phyloP scores from a whole-genome alignment of 2,888 invertebrate genomes.

The Scaptomyza cyrtandrae region DNA sequence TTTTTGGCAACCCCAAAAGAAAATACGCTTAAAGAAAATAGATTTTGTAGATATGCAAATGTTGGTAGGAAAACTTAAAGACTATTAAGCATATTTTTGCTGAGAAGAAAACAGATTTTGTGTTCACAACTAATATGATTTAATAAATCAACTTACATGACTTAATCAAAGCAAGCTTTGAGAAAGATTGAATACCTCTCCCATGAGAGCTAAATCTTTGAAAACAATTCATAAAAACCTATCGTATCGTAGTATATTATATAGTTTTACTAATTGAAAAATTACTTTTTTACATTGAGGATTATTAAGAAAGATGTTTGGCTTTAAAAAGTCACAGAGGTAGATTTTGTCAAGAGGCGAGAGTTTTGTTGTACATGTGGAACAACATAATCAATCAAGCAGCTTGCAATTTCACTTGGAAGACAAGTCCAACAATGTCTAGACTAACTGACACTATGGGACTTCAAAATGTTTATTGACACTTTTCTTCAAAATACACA shows the following conservation, averaged over 20 bases:
- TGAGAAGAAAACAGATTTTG: background rate
- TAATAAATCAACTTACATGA: background rate
- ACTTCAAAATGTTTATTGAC: constrained; percentile 58
- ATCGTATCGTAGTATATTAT: too few relatives aligned
- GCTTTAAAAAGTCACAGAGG: constrained; percentile 1
- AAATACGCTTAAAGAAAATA: background rate
- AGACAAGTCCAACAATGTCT: constrained; percentile 33
- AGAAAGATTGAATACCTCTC: background rate
- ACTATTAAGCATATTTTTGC: background rate
- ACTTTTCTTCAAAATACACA: constrained; percentile 54
- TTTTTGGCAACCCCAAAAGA: background rate
- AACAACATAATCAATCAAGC: constrained; percentile 48
- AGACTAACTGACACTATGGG: constrained; percentile 32
- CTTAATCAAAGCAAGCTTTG: background rate
- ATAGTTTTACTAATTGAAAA: too few relatives aligned
- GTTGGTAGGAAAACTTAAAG: background rate
- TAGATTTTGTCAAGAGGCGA: background rate
- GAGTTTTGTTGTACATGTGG: background rate
- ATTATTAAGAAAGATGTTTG: constrained; percentile 10
- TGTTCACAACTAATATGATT: too few relatives aligned
- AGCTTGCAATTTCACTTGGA: constrained; percentile 56
- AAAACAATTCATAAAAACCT: background rate
- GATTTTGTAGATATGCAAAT: background rate
- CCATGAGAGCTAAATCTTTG: background rate
- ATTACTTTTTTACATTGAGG: background rate